phyloP scores from a whole-genome alignment of 2,113 vertebrate genomes.

The Gallinago jamesoni region DNA sequence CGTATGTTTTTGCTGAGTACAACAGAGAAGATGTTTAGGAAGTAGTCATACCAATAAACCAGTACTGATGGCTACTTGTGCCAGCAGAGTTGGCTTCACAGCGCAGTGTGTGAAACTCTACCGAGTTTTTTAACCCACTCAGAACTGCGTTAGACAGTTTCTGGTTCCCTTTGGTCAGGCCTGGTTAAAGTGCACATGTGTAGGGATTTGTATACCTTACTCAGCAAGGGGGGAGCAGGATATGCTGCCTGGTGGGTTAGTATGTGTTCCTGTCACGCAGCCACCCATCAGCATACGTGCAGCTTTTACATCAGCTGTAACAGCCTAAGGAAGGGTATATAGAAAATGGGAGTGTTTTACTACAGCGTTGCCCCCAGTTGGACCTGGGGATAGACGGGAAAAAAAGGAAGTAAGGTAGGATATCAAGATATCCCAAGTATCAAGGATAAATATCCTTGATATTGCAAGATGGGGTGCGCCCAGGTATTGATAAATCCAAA shows the following conservation, averaged over 20 bases:
- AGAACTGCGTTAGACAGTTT: neutral
- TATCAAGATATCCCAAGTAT: no score
- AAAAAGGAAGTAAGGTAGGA: neutral
- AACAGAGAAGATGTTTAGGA: neutral
- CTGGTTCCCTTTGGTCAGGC: neutral
- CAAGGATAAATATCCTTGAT: neutral
- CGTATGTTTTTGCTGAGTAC: neutral
- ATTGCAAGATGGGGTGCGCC: neutral
- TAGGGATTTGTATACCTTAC: neutral
- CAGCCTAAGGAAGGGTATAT: neutral
- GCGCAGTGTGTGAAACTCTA: neutral
- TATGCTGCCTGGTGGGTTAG: neutral
- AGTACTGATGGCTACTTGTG: neutral
- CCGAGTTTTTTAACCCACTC: neutral
- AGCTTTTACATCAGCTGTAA: neutral
- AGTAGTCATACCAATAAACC: neutral
- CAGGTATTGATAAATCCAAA: neutral
- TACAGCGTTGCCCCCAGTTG: neutral
- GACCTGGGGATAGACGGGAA: neutral
- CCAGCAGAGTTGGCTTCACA: neutral
- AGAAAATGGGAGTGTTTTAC: neutral
- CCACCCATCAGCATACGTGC: fast-evolving
- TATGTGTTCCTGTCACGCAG: fast-evolving
- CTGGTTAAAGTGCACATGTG: neutral
- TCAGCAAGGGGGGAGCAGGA: neutral